Base-by-base conservation (phyloP, 2,888 invertebrate genomes). In the Andrena praecox region DNA sequence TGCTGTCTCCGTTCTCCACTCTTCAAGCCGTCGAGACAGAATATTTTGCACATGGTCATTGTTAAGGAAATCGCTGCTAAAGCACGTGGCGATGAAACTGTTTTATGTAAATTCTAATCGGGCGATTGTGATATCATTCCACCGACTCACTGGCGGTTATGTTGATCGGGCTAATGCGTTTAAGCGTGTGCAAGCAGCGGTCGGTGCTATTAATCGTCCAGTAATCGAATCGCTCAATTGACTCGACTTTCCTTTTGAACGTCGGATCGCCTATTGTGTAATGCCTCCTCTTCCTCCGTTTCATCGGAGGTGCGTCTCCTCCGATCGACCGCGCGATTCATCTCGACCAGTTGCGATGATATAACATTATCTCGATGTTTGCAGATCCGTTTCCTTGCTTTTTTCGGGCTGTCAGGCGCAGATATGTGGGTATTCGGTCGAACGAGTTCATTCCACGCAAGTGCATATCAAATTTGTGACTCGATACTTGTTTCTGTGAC, bases 141-240 rank as follows among this genome's bases (percentile, higher is more conserved):
- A 72, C 79, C 85, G 87, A 89, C 77, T 87, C 89, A 82, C 73
- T 68, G 73, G 68, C 64, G 77, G 76, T 80, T 84, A 82, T 84
- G 80, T 84, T 88, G 77, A 82, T 80, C 87, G 67, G 66, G 66
- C 85, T 87, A 87, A 87, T 82, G 82, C 85, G 77, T 89, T 89
- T 87, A 85, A 87, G 77, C 60, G 71, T 82, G 85, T 80, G 77
- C 84, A 85, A 87, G 72, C 76, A 59, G 64, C 78, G 80, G 62
- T 75, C 78, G 77, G 77, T 82, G 80, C 72, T 89, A 89, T 89
- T 87, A 89, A 88, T 88, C 87, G 82, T 62, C 69, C 80, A 76
- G 76, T 87, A 88, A 88, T 89, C 87, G 85, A 89, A 88, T 88
- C 87, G 84, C 74, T 87, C 89, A 87, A 87, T 88, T 89, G 89